phyloP scores from a whole-genome alignment of 2,797 vertebrate genomes.

The Myiothlypis coronata region DNA sequence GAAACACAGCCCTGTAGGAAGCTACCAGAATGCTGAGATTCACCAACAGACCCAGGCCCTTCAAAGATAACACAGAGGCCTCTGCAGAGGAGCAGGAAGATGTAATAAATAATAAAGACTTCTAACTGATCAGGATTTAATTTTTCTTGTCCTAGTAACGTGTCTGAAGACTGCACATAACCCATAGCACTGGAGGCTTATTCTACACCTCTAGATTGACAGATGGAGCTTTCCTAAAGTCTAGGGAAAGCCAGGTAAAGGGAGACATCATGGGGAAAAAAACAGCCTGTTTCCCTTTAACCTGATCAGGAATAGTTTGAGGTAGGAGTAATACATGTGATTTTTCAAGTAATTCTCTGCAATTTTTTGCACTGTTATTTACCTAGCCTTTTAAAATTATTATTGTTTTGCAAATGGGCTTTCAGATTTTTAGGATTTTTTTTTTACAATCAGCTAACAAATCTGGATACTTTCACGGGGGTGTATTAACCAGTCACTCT shows the following conservation, averaged over 20 bases:
- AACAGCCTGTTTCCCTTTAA: not conserved
- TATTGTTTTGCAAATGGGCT: not conserved
- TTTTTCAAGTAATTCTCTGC: not conserved
- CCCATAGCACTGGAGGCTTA: not conserved
- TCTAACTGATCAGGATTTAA: not conserved
- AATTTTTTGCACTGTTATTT: not conserved
- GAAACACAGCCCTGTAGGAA: not conserved
- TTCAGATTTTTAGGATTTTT: not conserved
- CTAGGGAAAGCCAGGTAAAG: not conserved
- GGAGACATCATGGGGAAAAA: not conserved
- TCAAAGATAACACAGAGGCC: rapidly evolving
- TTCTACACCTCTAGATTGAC: not conserved
- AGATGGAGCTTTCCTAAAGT: not conserved
- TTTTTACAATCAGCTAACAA: not conserved
- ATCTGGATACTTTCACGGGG: rapidly evolving
- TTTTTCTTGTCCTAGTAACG: not conserved
- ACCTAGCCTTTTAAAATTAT: not conserved
- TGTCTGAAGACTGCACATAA: not conserved
- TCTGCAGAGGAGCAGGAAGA: not conserved
- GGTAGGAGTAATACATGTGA: not conserved
- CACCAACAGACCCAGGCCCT: not conserved
- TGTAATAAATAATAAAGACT: not conserved
- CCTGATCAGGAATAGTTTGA: not conserved
- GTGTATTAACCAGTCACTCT: not conserved
- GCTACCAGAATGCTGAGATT: not conserved